Conservation (phyloP, 2,888 invertebrate genomes). For the Dugesia japonica region DNA sequence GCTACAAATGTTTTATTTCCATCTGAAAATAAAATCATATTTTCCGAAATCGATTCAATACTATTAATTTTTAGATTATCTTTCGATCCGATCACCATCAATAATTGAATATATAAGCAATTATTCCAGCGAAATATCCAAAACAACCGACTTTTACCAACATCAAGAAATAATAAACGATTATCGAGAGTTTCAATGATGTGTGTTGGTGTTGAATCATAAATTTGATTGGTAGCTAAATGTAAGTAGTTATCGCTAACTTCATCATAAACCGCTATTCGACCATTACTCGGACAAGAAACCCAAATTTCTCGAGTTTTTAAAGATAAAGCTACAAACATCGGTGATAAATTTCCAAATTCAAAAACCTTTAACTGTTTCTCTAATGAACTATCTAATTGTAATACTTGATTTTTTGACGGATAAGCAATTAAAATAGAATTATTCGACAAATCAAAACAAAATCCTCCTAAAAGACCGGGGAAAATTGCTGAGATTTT, state of each 20-base stretch:
- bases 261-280: slow-evolving; percentile 9
- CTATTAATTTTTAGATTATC: background rate
- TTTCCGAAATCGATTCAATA: background rate
- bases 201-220: background rate
- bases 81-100: background rate
- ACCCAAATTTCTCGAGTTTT: slow-evolving; percentile 2
- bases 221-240: background rate
- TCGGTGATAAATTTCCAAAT: background rate
- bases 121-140: slow-evolving; percentile 5
- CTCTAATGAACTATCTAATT: background rate
- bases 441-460: background rate
- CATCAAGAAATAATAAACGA: background rate
- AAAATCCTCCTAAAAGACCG: background rate
- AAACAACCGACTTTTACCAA: background rate
- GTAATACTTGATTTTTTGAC: background rate
- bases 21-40: background rate
- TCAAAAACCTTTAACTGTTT: background rate
- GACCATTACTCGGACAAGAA: background rate
- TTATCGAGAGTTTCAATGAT: background rate
- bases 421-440: background rate
- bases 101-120: slow-evolving; percentile 12
- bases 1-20: background rate
- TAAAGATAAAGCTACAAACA: background rate
- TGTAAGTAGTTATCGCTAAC: background rate
- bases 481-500: background rate